Base-by-base conservation (phyloP, 2,797 vertebrate genomes). In the Rhynchonycteris naso region DNA sequence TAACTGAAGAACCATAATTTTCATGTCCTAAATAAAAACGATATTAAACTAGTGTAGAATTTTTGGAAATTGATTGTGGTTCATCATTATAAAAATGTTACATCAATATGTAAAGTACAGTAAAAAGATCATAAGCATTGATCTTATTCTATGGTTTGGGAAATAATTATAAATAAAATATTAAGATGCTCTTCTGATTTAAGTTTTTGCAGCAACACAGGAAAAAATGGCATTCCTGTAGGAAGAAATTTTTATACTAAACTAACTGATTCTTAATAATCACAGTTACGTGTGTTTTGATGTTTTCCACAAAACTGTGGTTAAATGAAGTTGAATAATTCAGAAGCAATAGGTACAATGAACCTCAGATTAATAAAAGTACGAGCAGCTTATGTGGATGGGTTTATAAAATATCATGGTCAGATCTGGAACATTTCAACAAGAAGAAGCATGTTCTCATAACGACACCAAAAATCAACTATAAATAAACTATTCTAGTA, bases 301-400 rank as follows among this genome's bases (percentile, higher is more conserved):
- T 71, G 50, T 71, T 88, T 90, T 83, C 19, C 10, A 81, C 10
- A 94, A 92, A 43, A n/a, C 26, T 65, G 24, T 89, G 50, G 35
- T 78, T 52, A 88, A 85, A 93, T 59, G 93, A 91, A 92, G 19
- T 83, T 28, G 28, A 21, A 82, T 69, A 91, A 75, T 80, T 96
- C 58, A 95, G 38, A 92, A 82, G 52, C 38, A 81, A 94, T n/a
- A 85, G 26, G 90, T 50, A 69, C 14, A 74, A 0, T 52, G 14
- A 56, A 58, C 21, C 68, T 80, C 50, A 85, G n/a, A 92, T 58
- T 56, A 92, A 95, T 90, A 52, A 93, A 93, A 88, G 15, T 14
- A 79, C 47, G 28, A 75, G 47, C 66, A 72, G 13, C 4, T 93
- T 90, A 81, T 5, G 33, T 5, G 59, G 74, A 68, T 43, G 61